A percentile compares a stretch with the other conserved stretches of the same genome.
Conservation (phyloP, 2,888 invertebrate genomes). For the Ceramica pisi region DNA sequence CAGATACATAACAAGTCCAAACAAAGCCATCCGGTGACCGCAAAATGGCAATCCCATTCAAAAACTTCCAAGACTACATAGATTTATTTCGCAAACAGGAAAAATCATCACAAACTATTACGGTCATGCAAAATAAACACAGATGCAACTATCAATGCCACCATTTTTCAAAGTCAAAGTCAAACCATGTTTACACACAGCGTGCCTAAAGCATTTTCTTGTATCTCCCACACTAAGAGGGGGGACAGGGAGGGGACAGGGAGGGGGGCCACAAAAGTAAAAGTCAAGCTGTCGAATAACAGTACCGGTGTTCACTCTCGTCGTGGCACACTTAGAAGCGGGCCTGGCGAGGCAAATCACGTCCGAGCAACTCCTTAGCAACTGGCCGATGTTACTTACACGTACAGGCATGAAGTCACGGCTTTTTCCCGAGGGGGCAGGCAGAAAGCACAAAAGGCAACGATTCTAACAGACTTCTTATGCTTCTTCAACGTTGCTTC, state of each 20-base stretch:
- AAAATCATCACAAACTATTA: slow-evolving; percentile 14
- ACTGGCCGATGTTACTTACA: slow-evolving; percentile 25
- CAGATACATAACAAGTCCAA: background rate
- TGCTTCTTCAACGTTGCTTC: background rate
- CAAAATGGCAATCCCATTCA: too few species aligned
- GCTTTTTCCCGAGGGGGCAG: too few species aligned
- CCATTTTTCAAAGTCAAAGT: slow-evolving; percentile 60
- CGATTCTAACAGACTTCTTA: background rate
- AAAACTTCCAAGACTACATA: background rate
- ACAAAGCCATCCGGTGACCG: background rate
- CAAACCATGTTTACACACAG: slow-evolving; percentile 56
- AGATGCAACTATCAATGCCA: slow-evolving; percentile 36
- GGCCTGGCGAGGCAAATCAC: slow-evolving; percentile 61
- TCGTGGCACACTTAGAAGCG: slow-evolving; percentile 73
- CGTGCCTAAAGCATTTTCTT: slow-evolving; percentile 55
- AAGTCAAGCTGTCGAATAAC: slow-evolving; percentile 83
- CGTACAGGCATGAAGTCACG: background rate
- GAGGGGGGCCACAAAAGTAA: slow-evolving; percentile 80
- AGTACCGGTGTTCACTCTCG: slow-evolving; percentile 87
- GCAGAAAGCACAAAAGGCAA: background rate
- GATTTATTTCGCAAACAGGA: background rate
- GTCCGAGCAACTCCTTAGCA: slow-evolving; percentile 50
- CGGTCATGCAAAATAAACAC: slow-evolving; percentile 15
- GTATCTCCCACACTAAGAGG: slow-evolving; percentile 28
- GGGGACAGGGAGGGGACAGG: too few species aligned